phyloP scores from a whole-genome alignment of 2,888 invertebrate genomes.

The Timema podura region DNA sequence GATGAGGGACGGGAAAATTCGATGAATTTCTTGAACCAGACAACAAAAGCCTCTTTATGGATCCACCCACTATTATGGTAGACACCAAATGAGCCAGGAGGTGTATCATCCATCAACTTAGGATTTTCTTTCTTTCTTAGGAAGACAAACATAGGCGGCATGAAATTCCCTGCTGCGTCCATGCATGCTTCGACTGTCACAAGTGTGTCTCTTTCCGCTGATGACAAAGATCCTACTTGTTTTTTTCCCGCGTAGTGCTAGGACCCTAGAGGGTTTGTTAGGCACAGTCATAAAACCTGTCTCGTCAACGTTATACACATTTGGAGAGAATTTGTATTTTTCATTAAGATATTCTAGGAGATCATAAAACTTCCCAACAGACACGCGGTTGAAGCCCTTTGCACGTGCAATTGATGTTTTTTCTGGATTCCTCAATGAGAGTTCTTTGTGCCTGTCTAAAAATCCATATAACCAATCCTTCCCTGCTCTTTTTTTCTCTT shows the following conservation, averaged over 20 bases:
- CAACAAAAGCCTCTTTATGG: conserved; percentile 16
- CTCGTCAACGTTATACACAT: conserved; percentile 10
- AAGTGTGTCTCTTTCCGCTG: conserved; percentile 39
- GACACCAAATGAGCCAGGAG: conserved; percentile 27
- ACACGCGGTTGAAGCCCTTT: conserved; percentile 5
- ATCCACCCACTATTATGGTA: conserved; percentile 33
- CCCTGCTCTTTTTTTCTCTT: conserved; percentile 9
- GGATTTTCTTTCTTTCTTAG: conserved; percentile 11
- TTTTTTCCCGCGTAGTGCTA: conserved; percentile 28
- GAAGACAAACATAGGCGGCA: conserved; percentile 9
- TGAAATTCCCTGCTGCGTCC: conserved; percentile 6
- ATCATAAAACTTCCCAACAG: conserved; percentile 9
- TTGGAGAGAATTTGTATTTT: conserved; percentile 14
- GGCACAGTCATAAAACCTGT: conserved; percentile 11
- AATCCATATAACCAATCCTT: conserved; percentile 10
- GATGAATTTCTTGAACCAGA: conserved; percentile 1
- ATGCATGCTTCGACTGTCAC: conserved; percentile 37
- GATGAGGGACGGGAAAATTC: conserved; percentile 24
- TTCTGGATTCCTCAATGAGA: conserved; percentile 12
- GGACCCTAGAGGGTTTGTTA: conserved; percentile 33
- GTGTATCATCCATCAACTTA: conserved; percentile 28
- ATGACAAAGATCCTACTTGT: conserved; percentile 29
- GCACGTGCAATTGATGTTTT: conserved; percentile 10
- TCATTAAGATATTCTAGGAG: neutral
- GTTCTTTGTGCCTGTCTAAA: conserved; percentile 4